A percentile compares a stretch with the other conserved stretches of the same genome.
Conservation (phyloP, 1,140 invertebrate species). For the Panagrolaimus sp. region DNA sequence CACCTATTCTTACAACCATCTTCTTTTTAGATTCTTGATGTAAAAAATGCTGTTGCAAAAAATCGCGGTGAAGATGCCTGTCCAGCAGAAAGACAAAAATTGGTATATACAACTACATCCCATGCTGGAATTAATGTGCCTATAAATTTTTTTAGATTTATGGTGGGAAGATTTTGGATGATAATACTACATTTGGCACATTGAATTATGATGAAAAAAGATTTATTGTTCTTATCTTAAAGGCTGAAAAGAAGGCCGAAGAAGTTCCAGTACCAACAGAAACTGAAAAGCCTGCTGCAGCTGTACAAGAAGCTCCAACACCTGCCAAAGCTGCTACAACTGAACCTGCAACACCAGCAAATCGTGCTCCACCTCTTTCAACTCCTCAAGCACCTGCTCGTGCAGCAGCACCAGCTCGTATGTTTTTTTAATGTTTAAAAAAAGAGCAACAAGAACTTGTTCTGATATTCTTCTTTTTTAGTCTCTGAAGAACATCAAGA, state of each 20-base stretch:
- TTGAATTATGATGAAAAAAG: slow-evolving; percentile 45
- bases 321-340: slow-evolving; percentile 19
- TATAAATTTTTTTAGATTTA: too few species aligned
- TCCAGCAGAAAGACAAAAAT: slow-evolving; percentile 43
- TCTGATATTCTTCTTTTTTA: slow-evolving; percentile 11
- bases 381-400: not conserved
- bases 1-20: too few species aligned
- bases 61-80: slow-evolving; percentile 37
- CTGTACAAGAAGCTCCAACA: slow-evolving; percentile 12
- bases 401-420: not conserved
- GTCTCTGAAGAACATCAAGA: slow-evolving; percentile 44
- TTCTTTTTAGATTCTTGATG: slow-evolving; percentile 42
- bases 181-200: slow-evolving; percentile 31
- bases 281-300: slow-evolving; percentile 18
- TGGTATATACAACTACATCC: too few species aligned
- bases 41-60: slow-evolving; percentile 46
- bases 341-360: slow-evolving; percentile 19
- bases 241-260: slow-evolving; percentile 15
- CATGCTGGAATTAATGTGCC: too few species aligned
- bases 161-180: slow-evolving; percentile 54
- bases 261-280: not conserved
- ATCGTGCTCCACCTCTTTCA: slow-evolving; percentile 9
- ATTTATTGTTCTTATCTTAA: slow-evolving; percentile 53
- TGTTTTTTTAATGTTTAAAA: not conserved
- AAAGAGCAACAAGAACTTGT: too few species aligned